These are phyloP conservation scores for Chunga burmeisteri DNA, from an alignment of 2,113 vertebrate species.

Conservation along the genomic window DNA sequence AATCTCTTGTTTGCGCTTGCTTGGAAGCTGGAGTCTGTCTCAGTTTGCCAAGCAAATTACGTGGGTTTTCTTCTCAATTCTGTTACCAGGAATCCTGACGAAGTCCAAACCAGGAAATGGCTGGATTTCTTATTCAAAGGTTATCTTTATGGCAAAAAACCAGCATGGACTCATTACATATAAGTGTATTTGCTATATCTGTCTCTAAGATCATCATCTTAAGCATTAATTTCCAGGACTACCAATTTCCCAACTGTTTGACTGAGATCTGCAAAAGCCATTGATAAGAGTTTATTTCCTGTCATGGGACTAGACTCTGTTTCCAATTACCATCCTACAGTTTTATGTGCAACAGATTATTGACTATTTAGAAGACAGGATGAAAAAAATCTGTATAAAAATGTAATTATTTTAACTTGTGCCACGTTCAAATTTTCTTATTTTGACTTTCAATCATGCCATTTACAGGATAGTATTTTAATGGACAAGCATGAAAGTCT, in stretches of 20 bases:
- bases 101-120: slow-evolving; percentile 43
- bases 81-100: slow-evolving; percentile 28
- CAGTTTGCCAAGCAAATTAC: not conserved
- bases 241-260: not conserved
- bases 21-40: not conserved
- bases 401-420: not conserved
- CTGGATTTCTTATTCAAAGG: slow-evolving; percentile 11
- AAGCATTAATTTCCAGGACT: slow-evolving; percentile 13
- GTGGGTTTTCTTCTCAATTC: slow-evolving; percentile 1
- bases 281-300: slow-evolving; percentile 48
- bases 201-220: not conserved
- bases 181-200: not conserved
- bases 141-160: slow-evolving; percentile 2
- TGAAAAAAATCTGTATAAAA: not conserved
- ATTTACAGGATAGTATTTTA: slow-evolving; percentile 11
- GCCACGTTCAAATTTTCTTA: not conserved
- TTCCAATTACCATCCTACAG: slow-evolving; percentile 31
- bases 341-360: slow-evolving; percentile 30
- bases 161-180: not conserved
- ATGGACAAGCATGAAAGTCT: not conserved
- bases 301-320: not conserved
- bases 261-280: slow-evolving; percentile 39
- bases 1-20: not conserved
- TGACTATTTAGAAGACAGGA: slow-evolving; percentile 17
- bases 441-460: not conserved